Percentiles rank a stretch among this genome's conserved stretches.
Evolutionary conservation across 2,888 invertebrate species (phyloP).

Genomic region (Hyalella azteca): DNA sequence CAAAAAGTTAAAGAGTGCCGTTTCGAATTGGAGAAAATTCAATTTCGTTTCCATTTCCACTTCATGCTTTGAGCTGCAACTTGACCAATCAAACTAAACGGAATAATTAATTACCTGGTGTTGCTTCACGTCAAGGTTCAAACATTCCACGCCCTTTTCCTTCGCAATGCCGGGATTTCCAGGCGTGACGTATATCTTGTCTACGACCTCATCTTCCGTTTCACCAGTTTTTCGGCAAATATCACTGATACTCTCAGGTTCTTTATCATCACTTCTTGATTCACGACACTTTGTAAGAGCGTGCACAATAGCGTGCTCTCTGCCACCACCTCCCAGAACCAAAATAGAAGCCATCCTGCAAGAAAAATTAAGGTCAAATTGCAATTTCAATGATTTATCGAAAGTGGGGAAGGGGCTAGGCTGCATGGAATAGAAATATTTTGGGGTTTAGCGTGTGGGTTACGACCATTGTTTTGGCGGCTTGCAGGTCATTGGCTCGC

Average conservation of each 20-base stretch:
- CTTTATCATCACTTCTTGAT: not conserved
- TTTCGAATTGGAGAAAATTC: no score
- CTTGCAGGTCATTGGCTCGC: no score
- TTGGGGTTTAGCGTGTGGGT: no score
- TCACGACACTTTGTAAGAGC: slow-evolving; percentile 68
- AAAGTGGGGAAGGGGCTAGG: no score
- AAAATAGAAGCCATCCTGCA: slow-evolving; percentile 70
- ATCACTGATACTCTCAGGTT: not conserved
- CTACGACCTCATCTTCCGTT: not conserved
- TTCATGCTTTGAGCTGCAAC: no score
- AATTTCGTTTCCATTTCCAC: no score
- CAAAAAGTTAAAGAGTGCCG: no score
- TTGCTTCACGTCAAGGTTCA: slow-evolving; percentile 73
- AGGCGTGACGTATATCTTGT: slow-evolving; percentile 71
- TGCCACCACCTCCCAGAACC: slow-evolving; percentile 89
- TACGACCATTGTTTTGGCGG: no score
- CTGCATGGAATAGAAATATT: no score
- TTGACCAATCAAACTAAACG: no score
- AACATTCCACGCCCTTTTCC: slow-evolving; percentile 73
- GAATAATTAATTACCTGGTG: slow-evolving; percentile 77
- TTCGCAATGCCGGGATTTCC: slow-evolving; percentile 85
- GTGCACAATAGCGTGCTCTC: slow-evolving; percentile 89
- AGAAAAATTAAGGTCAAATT: no score
- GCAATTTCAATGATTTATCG: no score
- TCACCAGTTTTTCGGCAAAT: not conserved